These are phyloP conservation scores for Portevinia maculata DNA, from an alignment of 2,888 invertebrate species.

Conservation along the genomic window DNA sequence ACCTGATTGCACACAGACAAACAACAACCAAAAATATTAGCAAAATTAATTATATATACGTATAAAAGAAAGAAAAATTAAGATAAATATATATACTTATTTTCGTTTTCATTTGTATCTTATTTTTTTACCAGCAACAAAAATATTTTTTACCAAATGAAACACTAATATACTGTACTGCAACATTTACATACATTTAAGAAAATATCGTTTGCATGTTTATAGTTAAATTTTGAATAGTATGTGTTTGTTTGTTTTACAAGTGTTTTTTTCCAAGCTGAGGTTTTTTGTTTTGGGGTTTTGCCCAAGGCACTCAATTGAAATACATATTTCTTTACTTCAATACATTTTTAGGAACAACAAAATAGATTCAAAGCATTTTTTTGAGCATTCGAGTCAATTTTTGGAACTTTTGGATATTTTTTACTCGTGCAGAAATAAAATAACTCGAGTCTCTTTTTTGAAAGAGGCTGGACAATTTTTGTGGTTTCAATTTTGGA, in stretches of 20 bases:
- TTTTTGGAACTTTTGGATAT: too few relatives aligned
- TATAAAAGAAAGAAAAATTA: slow-evolving; percentile 46
- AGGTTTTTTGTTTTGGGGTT: too few relatives aligned
- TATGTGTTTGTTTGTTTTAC: background rate
- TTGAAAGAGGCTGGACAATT: too few relatives aligned
- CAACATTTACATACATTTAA: slow-evolving; percentile 9
- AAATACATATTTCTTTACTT: too few relatives aligned
- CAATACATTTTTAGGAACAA: too few relatives aligned
- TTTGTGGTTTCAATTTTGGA: too few relatives aligned
- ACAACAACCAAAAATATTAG: slow-evolving; percentile 76
- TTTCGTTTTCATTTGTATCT: background rate
- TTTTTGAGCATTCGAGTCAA: too few relatives aligned
- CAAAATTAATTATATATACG: slow-evolving; percentile 73
- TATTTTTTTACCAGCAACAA: slow-evolving; percentile 16
- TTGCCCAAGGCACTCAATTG: too few relatives aligned
- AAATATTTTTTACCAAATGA: slow-evolving; percentile 7
- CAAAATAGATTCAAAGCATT: too few relatives aligned
- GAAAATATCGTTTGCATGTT: slow-evolving; percentile 25
- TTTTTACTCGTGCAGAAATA: too few relatives aligned
- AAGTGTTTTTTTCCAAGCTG: background rate
- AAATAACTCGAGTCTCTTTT: too few relatives aligned
- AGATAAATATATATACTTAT: slow-evolving; percentile 50
- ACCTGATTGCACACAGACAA: slow-evolving; percentile 78
- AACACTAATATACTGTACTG: slow-evolving; percentile 18
- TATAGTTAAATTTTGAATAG: background rate